These are phyloP conservation scores for Ianthella basta DNA, from an alignment of 37 sponge, comb jelly and placozoan species.

Conservation along the genomic window DNA sequence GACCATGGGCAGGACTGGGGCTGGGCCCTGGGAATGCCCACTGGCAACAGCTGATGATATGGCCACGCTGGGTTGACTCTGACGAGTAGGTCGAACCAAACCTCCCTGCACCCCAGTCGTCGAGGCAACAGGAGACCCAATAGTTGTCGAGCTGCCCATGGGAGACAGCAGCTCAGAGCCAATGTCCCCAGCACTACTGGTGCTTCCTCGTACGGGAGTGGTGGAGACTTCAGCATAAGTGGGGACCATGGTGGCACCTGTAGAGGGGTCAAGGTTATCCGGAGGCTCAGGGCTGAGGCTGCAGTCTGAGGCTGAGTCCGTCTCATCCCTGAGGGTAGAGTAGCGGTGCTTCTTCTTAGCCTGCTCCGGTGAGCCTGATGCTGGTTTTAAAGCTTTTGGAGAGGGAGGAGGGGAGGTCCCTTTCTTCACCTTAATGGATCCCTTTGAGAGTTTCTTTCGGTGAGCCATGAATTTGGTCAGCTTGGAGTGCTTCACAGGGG, in stretches of 20 bases:
- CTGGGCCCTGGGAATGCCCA: neutral
- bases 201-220: neutral
- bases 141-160: neutral
- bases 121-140: neutral
- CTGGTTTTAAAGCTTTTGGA: neutral
- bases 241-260: neutral
- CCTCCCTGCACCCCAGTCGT: neutral
- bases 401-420: conserved; percentile 19
- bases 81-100: neutral
- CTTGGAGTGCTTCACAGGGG: conserved; percentile 13
- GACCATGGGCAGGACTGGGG: neutral
- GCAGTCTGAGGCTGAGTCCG: neutral
- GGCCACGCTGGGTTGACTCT: neutral
- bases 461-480: conserved; percentile 8
- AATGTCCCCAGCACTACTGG: conserved; percentile 1
- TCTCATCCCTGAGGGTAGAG: conserved; percentile 8
- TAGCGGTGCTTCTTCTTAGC: conserved; percentile 3
- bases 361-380: neutral
- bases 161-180: conserved; percentile 20
- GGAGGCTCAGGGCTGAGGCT: neutral
- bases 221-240: neutral
- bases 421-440: neutral
- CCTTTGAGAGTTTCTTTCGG: neutral
- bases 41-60: too few relatives aligned
- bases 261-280: neutral